Evolutionary conservation across 2,888 invertebrate genomes (phyloP), one percentile per base, ranked within the genome.

Genomic region (Caenorhabditis wallacei): DNA sequence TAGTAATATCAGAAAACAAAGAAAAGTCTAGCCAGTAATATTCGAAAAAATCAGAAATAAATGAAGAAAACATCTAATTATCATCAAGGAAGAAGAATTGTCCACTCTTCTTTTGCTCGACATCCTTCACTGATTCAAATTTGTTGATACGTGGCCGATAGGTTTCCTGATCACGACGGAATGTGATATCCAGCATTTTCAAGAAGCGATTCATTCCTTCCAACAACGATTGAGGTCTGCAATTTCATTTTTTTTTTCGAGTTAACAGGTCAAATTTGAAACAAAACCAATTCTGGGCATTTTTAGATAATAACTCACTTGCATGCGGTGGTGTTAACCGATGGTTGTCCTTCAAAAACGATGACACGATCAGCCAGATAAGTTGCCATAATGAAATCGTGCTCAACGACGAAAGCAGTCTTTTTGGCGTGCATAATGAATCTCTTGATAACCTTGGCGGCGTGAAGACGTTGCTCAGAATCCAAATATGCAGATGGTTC

Each of bases 311-410:
- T 8, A 46, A 87, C 92, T 92, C 85, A 93, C 89, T 95, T 94
- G 92, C 96, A 96, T 0, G 99, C 99, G 0, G 94, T 94, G 1
- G 98, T 96, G 80, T 95, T 93, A 0, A 97, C 94, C 0, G 98
- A 97, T 0, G 99, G 98, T 54, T 94, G 93, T 61, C 99, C 99
- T 92, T 98, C 98, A 92, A 99, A 98, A 63, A 99, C 98, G 88
- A 99, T 97, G 2, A 99, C 99, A 54, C 98, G 95, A 93, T 99
- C 99, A 97, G 94, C 90, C 84, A 99, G 94, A 93, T 99, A 99
- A 0, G 99, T 99, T 18, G 98, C 98, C 99, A 99, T 99, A 88
- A 99, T 99, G 93, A 99, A 99, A 94, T 99, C 98, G 95, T 99
- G 99, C 95, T 99, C 99, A 1, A 99, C 99, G 18, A 99, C 96